phyloP scores from a whole-genome alignment of 2,888 invertebrate species.

The Drosophila anomelani region DNA sequence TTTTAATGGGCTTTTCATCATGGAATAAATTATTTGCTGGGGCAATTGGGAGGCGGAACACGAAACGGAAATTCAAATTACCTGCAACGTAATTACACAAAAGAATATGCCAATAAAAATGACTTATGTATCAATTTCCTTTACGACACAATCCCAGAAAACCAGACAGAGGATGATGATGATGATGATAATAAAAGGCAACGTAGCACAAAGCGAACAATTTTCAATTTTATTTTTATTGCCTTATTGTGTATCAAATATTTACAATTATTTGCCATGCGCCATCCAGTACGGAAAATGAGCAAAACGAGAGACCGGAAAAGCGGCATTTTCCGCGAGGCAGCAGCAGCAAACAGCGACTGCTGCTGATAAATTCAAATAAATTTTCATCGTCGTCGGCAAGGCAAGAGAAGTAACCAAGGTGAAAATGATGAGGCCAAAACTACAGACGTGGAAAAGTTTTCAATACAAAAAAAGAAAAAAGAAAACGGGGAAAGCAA shows the following conservation, averaged over 20 bases:
- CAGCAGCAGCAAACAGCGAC: conserved; percentile 40
- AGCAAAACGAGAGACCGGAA: conserved; percentile 55
- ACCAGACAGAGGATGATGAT: conserved; percentile 36
- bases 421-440: conserved; percentile 79
- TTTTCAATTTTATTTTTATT: conserved; percentile 83
- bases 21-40: conserved; percentile 37
- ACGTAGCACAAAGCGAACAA: conserved; percentile 67
- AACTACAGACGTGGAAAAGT: conserved; percentile 60
- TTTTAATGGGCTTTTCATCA: conserved; percentile 46
- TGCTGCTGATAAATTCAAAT: conserved; percentile 77
- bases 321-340: conserved; percentile 3
- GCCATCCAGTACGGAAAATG: conserved; percentile 61
- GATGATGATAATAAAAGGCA: conserved; percentile 69
- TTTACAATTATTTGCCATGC: conserved; percentile 82
- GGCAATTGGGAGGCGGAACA: background rate
- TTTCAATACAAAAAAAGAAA: conserved; percentile 68
- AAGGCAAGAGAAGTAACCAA: conserved; percentile 76
- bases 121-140: conserved; percentile 82
- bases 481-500: background rate
- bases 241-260: conserved; percentile 82
- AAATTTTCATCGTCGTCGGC: conserved; percentile 60
- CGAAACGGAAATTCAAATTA: conserved; percentile 70
- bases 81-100: conserved; percentile 78
- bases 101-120: conserved; percentile 81
- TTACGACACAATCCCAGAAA: conserved; percentile 54